Percentiles rank a stretch among this genome's conserved stretches.
Evolutionary conservation across 2,888 invertebrate species (phyloP).

Genomic region (Stenotaenia linearis): DNA sequence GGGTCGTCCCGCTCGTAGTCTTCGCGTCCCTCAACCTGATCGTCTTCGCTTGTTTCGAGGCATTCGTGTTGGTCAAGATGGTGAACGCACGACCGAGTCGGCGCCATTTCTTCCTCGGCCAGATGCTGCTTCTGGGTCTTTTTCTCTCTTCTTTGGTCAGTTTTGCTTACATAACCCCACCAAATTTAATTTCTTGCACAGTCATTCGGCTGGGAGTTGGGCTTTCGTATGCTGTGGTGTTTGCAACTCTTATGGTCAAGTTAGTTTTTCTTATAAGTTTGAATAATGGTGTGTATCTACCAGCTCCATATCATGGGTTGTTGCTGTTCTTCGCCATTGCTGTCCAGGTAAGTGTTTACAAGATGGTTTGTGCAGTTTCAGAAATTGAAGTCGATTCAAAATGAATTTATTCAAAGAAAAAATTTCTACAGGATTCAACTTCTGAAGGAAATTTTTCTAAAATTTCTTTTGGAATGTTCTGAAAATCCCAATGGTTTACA

Average conservation of each 20-base stretch:
- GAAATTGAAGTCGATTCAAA: too few species aligned
- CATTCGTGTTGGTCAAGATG: conserved; percentile 78
- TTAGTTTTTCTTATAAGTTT: conserved; percentile 87
- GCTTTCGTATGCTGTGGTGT: conserved; percentile 72
- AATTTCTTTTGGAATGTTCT: too few species aligned
- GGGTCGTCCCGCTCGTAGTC: conserved; percentile 85
- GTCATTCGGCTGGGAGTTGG: conserved; percentile 71
- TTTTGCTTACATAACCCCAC: conserved; percentile 69
- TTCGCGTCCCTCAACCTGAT: conserved; percentile 77
- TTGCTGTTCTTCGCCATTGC: conserved; percentile 83
- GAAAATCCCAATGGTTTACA: too few species aligned
- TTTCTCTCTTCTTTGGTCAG: conserved; percentile 75
- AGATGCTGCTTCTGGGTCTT: conserved; percentile 75
- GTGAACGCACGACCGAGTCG: conserved; percentile 66
- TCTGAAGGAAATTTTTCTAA: too few species aligned
- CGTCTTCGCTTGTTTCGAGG: conserved; percentile 77
- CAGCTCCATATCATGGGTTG: conserved; percentile 82
- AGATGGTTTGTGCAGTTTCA: too few species aligned
- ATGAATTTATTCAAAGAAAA: conserved; percentile 35
- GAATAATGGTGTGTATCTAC: conserved; percentile 83
- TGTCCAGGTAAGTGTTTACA: conserved; percentile 65
- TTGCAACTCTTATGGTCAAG: conserved; percentile 85
- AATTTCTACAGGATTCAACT: too few species aligned
- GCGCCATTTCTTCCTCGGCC: conserved; percentile 78
- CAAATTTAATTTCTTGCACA: conserved; percentile 72